Percentiles rank a stretch among this genome's conserved stretches.
Conservation (phyloP, 64 coral and sea anemone species). For the Acropora yongei region DNA sequence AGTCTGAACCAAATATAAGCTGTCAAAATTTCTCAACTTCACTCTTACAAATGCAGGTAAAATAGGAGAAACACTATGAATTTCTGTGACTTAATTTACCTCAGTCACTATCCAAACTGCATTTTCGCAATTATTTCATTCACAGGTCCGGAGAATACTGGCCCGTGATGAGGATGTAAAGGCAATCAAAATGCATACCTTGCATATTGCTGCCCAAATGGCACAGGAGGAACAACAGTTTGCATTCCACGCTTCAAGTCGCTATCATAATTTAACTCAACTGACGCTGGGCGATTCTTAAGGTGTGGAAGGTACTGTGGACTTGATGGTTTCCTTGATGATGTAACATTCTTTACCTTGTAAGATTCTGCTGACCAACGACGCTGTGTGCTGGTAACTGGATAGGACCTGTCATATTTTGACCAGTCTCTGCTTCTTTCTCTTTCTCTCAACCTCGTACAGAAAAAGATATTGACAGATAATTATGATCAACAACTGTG, state of each 20-base stretch:
- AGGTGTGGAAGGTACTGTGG: constrained; percentile 53
- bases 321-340: constrained; percentile 26
- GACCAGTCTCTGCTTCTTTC: constrained; percentile 54
- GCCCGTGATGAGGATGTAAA: too few species aligned
- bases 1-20: too few species aligned
- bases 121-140: too few species aligned
- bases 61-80: too few species aligned
- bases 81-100: too few species aligned
- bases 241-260: constrained; percentile 45
- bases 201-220: not conserved
- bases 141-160: too few species aligned
- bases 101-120: too few species aligned
- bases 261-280: not conserved
- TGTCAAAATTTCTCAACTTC: too few species aligned
- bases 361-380: constrained; percentile 69
- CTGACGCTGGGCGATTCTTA: constrained; percentile 56
- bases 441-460: constrained; percentile 36
- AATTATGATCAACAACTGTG: too few species aligned
- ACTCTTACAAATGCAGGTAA: too few species aligned
- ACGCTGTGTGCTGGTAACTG: constrained; percentile 6
- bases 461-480: not conserved
- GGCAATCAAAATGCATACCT: not conserved
- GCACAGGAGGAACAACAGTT: constrained; percentile 50
- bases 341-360: not conserved
- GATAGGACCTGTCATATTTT: not conserved